Base-by-base conservation (phyloP, 1,140 invertebrate species). In the Maconellicoccus hirsutus region DNA sequence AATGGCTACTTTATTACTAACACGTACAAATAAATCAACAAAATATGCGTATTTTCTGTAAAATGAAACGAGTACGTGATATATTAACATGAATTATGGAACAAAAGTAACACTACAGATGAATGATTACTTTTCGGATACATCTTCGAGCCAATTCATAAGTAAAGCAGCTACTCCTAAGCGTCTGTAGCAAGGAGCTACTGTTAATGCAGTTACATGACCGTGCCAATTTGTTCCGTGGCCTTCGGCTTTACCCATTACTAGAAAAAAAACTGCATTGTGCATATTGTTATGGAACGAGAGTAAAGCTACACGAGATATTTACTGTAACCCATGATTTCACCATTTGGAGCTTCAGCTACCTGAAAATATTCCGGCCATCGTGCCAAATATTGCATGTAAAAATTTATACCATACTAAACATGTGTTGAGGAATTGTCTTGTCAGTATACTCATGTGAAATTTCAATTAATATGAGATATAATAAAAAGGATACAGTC, bases 341-440 rank as follows among this genome's bases (percentile, higher is more conserved):
- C 89, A 3, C 94, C 95, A 80, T 86, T 91, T 16, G 94, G 92
- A 42, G 94, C 92, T 84, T 98, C 94, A 21, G 93, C 92, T 27
- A 98, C 89, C 84, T 96, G 93, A 80, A 98, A 98, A 81, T 97
- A 98, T 82, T 98, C 96, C n/a, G 96, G 96, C 95, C 96, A 98
- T 79, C 96, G 93, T 6, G 94, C 93, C 75, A 98, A 82, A 82
- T 98, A 99, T 78, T 96, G 94, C 80, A 98, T 91, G 77, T 99
- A 99, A 83, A 99, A 99, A 1, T 92, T 90, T 66, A 98, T 81
- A 2, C 94, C 96, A 86, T 98, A 99, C 87, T 89, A 77, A 42
- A 16, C 12, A 25, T 38, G 33, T 21, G 52, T 42, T 72, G 38
- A 74, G 72, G 33, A 70, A 52, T 2, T 52, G n/a, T n/a, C n/a